Evolutionary conservation across 2,113 vertebrate genomes (phyloP), one percentile per base, ranked within the genome.

Genomic region (Platichthys stellatus): DNA sequence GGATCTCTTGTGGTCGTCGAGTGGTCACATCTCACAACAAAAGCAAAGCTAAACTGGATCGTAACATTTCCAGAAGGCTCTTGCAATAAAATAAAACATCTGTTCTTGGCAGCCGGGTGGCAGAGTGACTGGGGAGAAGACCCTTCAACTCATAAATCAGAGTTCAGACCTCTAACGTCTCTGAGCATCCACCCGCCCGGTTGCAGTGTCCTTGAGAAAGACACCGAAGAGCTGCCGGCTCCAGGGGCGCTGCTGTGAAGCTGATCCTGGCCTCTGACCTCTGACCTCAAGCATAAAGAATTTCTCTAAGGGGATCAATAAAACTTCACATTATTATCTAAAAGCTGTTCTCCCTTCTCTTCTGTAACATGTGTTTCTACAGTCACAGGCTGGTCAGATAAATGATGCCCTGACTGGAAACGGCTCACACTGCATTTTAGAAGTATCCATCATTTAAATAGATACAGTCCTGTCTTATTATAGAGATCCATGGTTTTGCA

Each of bases 221-320:
- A 71, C 38, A 21, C 0, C 38, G 65, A 84, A 78, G 70, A n/a
- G 24, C 74, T 69, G 53, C 63, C 5, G 49, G 35, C 83, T 82
- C 72, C 76, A 47, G 77, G 40, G 63, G 47, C 4, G 2, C 60
- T 47, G 57, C 78, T 56, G 64, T 70, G 72, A 54, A 23, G 40
- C 74, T 62, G 35, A 81, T 35, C 43, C 74, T 82, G 69, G 88
- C 82, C 86, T 80, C 59, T 80, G 77, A 86, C 74, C 58, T 74
- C 71, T 75, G 24, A 85, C 87, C 78, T 77, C 57, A 13, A 60
- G 18, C 61, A 61, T 31, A 23, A 90, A 85, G 84, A 87, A 90
- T 86, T 72, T 82, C 79, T 79, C 76, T 53, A 0, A 83, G 71
- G 87, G 60, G 21, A 68, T 83, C 74, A 81, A 70, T 86, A 72